A percentile compares a stretch with the other conserved stretches of the same genome.
phyloP scores from a whole-genome alignment of 2,888 invertebrate genomes.

The Alviniconcha strummeri region DNA sequence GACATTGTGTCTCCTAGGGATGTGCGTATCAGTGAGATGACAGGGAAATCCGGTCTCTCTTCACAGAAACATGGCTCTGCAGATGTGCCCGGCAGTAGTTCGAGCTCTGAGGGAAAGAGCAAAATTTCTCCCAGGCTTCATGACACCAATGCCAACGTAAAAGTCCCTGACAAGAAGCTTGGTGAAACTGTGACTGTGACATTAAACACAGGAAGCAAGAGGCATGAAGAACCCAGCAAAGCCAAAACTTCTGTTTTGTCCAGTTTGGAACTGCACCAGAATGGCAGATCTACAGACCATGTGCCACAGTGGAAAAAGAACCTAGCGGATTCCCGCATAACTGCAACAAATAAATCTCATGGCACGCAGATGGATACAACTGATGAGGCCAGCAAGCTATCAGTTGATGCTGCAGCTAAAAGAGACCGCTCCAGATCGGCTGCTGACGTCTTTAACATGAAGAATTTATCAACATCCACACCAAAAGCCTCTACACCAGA shows the following conservation, averaged over 20 bases:
- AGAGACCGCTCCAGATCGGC: slow-evolving; percentile 27
- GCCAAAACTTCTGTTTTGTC: not conserved
- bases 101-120: not conserved
- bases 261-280: not conserved
- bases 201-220: slow-evolving; percentile 7
- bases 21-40: not conserved
- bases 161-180: not conserved
- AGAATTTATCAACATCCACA: slow-evolving; percentile 10
- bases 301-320: slow-evolving; percentile 11
- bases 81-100: not conserved
- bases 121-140: not conserved
- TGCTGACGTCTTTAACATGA: slow-evolving; percentile 3
- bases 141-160: not conserved
- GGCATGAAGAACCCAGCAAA: not conserved
- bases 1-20: not conserved
- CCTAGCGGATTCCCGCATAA: not conserved
- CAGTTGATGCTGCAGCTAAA: not conserved
- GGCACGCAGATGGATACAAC: slow-evolving; percentile 39
- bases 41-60: not conserved
- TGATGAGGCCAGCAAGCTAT: slow-evolving; percentile 31
- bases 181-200: slow-evolving; percentile 12
- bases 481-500: slow-evolving; percentile 16
- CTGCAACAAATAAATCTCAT: not conserved
- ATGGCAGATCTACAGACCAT: not conserved
- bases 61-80: not conserved